phyloP scores from a whole-genome alignment of 2,888 invertebrate genomes.

The Lasius platythorax region DNA sequence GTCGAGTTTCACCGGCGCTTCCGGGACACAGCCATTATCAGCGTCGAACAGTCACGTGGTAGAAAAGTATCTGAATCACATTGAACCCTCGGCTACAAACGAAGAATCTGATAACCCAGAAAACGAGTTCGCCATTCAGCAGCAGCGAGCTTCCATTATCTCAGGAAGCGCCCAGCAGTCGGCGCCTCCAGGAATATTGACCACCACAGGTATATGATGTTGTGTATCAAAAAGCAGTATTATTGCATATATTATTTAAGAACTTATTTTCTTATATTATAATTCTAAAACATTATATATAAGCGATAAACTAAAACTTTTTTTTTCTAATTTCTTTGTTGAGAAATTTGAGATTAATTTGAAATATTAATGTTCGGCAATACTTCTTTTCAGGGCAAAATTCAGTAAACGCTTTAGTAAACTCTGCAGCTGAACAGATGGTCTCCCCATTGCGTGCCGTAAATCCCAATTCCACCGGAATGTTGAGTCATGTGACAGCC shows the following conservation, averaged over 20 bases:
- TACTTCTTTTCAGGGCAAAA: slow-evolving; percentile 60
- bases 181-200: slow-evolving; percentile 15
- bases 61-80: slow-evolving; percentile 88
- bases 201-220: slow-evolving; percentile 30
- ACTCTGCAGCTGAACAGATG: slow-evolving; percentile 87
- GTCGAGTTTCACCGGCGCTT: slow-evolving; percentile 84
- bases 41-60: slow-evolving; percentile 88
- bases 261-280: background rate
- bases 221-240: background rate
- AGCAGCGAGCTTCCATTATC: slow-evolving; percentile 83
- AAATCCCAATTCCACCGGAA: slow-evolving; percentile 84
- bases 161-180: slow-evolving; percentile 54
- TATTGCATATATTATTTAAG: background rate
- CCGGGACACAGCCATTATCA: slow-evolving; percentile 85
- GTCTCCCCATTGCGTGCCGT: slow-evolving; percentile 81
- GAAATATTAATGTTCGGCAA: background rate
- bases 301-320: background rate
- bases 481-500: slow-evolving; percentile 85
- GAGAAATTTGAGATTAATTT: background rate
- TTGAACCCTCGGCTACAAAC: slow-evolving; percentile 83
- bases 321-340: background rate
- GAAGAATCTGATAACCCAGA: slow-evolving; percentile 77
- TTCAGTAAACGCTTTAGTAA: slow-evolving; percentile 86
- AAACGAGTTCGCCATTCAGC: slow-evolving; percentile 77
- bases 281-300: background rate